phyloP scores from a whole-genome alignment of 2,888 invertebrate species.

The Oligia fasciuncula region DNA sequence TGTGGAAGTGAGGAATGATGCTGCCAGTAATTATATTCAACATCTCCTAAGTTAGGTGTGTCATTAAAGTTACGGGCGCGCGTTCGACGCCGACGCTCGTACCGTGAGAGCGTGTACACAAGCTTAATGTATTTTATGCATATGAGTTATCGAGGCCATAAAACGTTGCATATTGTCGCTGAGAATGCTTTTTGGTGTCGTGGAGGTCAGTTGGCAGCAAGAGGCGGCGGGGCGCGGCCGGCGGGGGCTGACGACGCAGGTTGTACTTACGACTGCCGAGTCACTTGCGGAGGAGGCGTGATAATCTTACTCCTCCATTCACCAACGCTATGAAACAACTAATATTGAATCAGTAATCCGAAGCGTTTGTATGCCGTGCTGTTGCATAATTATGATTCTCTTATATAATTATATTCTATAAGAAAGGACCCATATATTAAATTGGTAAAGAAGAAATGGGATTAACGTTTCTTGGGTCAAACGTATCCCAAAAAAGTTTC shows the following conservation, averaged over 20 bases:
- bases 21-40: constrained; percentile 2
- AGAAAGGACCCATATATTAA: not conserved
- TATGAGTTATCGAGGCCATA: constrained; percentile 76
- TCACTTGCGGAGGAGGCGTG: constrained; percentile 57
- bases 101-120: constrained; percentile 60
- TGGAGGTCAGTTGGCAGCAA: constrained; percentile 74
- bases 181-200: constrained; percentile 77
- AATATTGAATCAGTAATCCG: constrained; percentile 4
- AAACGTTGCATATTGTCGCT: constrained; percentile 74
- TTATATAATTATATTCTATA: not conserved
- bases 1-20: constrained; percentile 4
- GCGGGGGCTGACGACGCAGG: constrained; percentile 66
- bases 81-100: constrained; percentile 28
- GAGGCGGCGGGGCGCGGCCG: constrained; percentile 58
- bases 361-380: constrained; percentile 6
- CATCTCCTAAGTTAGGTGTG: constrained; percentile 19
- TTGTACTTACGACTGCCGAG: constrained; percentile 54
- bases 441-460: not conserved
- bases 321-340: constrained; percentile 46
- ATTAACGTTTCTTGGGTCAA: not conserved
- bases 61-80: constrained; percentile 38
- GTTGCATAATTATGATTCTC: not conserved
- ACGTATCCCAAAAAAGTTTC: not conserved
- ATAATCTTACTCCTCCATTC: constrained; percentile 63
- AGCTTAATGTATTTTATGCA: constrained; percentile 65